Percentiles rank a stretch among this genome's conserved stretches.
Conservation (phyloP, 1,140 invertebrate genomes). For the Meteorus sp. region DNA sequence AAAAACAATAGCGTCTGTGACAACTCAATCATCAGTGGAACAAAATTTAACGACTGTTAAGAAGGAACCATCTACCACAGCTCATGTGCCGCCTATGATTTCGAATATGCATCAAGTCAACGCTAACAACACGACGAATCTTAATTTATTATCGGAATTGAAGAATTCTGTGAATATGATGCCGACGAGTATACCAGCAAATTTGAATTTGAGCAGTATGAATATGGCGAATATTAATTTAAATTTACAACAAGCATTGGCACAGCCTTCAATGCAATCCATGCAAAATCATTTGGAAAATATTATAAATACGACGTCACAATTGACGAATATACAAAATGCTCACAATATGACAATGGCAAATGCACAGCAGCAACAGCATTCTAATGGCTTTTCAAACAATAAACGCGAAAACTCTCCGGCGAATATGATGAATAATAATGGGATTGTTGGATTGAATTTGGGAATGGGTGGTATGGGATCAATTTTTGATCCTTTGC, state of each 20-base stretch:
- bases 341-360: conserved; percentile 44
- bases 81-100: conserved; percentile 27
- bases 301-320: conserved; percentile 42
- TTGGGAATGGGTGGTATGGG: conserved; percentile 57
- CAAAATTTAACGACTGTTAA: conserved; percentile 43
- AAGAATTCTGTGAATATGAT: conserved; percentile 49
- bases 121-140: conserved; percentile 39
- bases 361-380: conserved; percentile 40
- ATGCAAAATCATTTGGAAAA: conserved; percentile 52
- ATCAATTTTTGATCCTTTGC: conserved; percentile 71
- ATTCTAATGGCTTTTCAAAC: conserved; percentile 55
- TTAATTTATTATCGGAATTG: conserved; percentile 49
- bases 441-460: conserved; percentile 53
- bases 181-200: conserved; percentile 43
- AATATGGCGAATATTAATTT: conserved; percentile 47
- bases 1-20: conserved; percentile 40
- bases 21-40: conserved; percentile 44
- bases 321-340: conserved; percentile 43
- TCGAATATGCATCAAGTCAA: conserved; percentile 39
- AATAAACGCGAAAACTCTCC: conserved; percentile 57
- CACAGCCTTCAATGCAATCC: conserved; percentile 43
- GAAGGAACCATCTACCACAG: conserved; percentile 38
- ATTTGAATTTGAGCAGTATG: conserved; percentile 45
- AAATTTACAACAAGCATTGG: conserved; percentile 43
- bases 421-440: conserved; percentile 59